Evolutionary conservation across 2,113 vertebrate species (phyloP).

Genomic region (Mormyrus lacerda): DNA sequence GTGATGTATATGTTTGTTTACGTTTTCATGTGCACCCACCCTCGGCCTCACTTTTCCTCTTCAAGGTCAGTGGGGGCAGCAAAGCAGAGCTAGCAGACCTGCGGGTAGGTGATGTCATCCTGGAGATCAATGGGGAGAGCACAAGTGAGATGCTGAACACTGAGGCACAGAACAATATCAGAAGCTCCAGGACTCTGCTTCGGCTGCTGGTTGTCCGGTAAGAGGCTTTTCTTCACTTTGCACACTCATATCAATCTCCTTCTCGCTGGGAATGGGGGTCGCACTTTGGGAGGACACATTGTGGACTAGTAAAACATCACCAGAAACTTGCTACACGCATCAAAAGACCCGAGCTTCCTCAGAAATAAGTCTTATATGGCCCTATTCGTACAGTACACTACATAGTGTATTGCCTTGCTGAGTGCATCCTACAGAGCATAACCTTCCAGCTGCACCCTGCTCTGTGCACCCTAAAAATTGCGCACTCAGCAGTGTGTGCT

Average conservation of each 20-base stretch:
- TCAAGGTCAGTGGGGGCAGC: conserved; percentile 50
- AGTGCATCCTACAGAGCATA: not conserved
- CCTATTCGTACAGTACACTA: not conserved
- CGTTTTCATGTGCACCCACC: not conserved
- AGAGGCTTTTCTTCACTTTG: not conserved
- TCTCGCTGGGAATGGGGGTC: not conserved
- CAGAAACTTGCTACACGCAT: not conserved
- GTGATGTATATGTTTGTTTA: not conserved
- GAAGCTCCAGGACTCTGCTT: conserved; percentile 50
- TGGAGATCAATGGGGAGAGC: conserved; percentile 61
- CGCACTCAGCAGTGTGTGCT: not conserved
- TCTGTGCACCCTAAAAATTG: not conserved
- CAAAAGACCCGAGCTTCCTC: not conserved
- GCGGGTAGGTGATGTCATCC: conserved; percentile 52
- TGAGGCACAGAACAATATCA: conserved; percentile 67
- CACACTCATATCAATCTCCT: not conserved
- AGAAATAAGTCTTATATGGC: not conserved
- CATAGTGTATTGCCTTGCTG: not conserved
- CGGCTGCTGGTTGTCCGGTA: conserved; percentile 59
- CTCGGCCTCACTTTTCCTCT: no score
- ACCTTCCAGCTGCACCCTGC: not conserved
- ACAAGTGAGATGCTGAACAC: conserved; percentile 58
- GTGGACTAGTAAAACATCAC: not conserved
- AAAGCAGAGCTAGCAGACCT: conserved; percentile 57
- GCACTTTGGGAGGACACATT: not conserved